Conservation (phyloP, 2,888 invertebrate species). For the Ochropacha duplaris region DNA sequence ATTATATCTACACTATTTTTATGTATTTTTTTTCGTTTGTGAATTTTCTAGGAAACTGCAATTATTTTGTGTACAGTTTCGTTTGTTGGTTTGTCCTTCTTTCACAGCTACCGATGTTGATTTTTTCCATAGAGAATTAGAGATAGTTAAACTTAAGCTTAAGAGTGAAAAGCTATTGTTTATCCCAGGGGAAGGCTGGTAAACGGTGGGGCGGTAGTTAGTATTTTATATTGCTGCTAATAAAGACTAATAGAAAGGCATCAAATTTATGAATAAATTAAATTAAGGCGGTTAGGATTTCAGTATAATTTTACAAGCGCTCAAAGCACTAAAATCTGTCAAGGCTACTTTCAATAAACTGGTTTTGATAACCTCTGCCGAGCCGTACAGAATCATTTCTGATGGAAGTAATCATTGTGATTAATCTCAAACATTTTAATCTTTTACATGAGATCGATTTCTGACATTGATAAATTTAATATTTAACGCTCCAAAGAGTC, state of each 20-base stretch:
- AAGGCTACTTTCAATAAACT: constrained; percentile 31
- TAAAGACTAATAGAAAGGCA: not conserved
- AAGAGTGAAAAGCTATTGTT: too few relatives aligned
- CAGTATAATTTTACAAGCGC: not conserved
- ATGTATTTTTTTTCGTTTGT: too few relatives aligned
- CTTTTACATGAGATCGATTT: constrained; percentile 38
- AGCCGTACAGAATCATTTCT: constrained; percentile 40
- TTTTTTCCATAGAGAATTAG: too few relatives aligned
- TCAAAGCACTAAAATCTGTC: constrained; percentile 19
- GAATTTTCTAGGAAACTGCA: too few relatives aligned
- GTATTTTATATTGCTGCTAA: not conserved
- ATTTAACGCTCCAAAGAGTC: constrained; percentile 35
- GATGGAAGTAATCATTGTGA: constrained; percentile 41
- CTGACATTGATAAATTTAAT: constrained; percentile 46
- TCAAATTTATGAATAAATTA: not conserved
- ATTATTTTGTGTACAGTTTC: too few relatives aligned
- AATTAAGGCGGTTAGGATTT: not conserved
- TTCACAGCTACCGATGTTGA: too few relatives aligned
- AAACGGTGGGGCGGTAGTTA: too few relatives aligned
- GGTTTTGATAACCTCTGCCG: constrained; percentile 39
- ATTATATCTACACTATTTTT: not conserved
- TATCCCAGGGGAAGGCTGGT: too few relatives aligned
- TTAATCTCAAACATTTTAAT: constrained; percentile 45
- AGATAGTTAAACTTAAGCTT: too few relatives aligned
- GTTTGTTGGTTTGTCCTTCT: too few relatives aligned